phyloP scores from a whole-genome alignment of 2,888 invertebrate genomes.

The Amblyjoppa proteus region DNA sequence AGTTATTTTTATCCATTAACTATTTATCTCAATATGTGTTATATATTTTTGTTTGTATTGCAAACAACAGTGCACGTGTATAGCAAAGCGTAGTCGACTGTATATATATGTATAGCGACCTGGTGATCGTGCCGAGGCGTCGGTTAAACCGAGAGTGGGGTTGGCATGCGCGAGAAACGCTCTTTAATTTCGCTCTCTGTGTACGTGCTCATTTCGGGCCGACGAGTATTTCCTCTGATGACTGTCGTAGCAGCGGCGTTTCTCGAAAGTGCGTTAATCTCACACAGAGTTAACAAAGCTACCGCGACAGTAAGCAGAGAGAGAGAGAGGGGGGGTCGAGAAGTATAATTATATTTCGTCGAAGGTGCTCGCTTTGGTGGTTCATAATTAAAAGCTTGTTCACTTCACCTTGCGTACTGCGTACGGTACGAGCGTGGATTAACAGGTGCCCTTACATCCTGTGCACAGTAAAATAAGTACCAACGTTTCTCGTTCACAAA shows the following conservation, averaged over 20 bases:
- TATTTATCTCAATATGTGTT: no score
- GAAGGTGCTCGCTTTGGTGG: background rate
- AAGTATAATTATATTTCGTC: conserved; percentile 17
- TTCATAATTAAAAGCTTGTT: conserved; percentile 44
- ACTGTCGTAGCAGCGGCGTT: conserved; percentile 15
- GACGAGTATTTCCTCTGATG: conserved; percentile 1
- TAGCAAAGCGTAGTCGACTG: no score
- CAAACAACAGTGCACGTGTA: no score
- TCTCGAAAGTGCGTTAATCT: conserved; percentile 44
- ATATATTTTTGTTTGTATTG: no score
- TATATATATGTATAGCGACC: background rate
- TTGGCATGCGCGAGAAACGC: conserved; percentile 37
- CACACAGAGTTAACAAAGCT: conserved; percentile 6
- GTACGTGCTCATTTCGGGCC: background rate
- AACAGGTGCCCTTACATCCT: conserved; percentile 30
- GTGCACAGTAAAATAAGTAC: no score
- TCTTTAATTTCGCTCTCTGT: conserved; percentile 15
- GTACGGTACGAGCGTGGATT: conserved; percentile 16
- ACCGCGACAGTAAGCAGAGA: background rate
- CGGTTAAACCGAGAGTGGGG: background rate
- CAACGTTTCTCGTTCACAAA: no score
- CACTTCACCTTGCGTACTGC: background rate
- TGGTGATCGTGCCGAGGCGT: conserved; percentile 3
- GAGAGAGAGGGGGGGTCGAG: background rate
- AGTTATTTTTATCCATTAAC: no score